These are phyloP conservation scores for Ispidina picta DNA, from an alignment of 2,797 vertebrate genomes.

Conservation along the genomic window DNA sequence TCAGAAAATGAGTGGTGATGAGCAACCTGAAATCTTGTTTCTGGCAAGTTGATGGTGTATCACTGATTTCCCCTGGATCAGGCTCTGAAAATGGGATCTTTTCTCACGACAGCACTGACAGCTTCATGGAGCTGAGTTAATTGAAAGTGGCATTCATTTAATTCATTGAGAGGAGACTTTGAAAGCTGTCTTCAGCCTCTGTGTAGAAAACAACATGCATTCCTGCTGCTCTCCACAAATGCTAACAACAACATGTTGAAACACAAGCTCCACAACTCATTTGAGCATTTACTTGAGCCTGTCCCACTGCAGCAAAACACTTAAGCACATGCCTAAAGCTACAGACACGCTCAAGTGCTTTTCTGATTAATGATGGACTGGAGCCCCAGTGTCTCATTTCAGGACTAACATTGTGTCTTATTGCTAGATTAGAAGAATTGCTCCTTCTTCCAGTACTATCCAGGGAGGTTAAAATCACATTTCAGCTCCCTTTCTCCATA, in stretches of 20 bases:
- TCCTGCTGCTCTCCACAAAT: not conserved
- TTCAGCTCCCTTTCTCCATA: not conserved
- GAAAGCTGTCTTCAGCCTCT: not conserved
- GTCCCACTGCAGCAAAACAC: slow-evolving; percentile 30
- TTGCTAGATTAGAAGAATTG: slow-evolving; percentile 44
- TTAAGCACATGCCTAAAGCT: slow-evolving; percentile 42
- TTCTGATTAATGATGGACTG: slow-evolving; percentile 36
- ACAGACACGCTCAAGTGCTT: slow-evolving; percentile 32
- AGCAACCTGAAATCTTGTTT: not conserved
- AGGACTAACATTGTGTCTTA: slow-evolving; percentile 21
- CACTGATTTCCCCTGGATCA: not conserved
- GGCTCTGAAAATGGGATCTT: not conserved
- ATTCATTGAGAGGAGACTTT: slow-evolving; percentile 20
- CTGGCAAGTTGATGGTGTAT: not conserved
- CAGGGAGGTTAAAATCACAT: slow-evolving; percentile 12
- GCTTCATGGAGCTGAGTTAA: not conserved
- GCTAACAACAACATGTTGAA: not conserved
- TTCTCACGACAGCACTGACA: not conserved
- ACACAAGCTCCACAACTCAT: not conserved
- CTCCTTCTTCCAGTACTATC: slow-evolving; percentile 5
- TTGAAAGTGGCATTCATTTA: slow-evolving; percentile 26
- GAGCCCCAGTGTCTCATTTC: slow-evolving; percentile 55
- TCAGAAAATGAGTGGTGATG: not conserved
- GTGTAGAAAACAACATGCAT: not conserved
- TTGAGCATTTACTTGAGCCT: slow-evolving; percentile 21